Evolutionary conservation across 2,113 vertebrate genomes (phyloP), one percentile per base, ranked within the genome.

Genomic region (Chloropsis hardwickii): DNA sequence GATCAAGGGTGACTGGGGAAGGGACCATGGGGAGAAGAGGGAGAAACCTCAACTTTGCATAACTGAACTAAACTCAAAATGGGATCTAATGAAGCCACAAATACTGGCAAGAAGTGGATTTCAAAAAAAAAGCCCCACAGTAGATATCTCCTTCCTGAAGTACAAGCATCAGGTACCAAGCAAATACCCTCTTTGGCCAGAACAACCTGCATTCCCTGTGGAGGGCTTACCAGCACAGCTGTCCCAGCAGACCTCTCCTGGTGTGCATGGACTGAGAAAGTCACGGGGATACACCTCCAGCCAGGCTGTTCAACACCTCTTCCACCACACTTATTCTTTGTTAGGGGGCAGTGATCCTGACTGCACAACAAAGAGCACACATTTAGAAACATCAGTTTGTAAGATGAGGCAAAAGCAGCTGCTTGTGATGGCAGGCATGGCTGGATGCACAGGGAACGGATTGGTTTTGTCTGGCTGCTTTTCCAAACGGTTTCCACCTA

Each of bases 1-100:
- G 14, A 29, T 28, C 54, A 47, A 44, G 54, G 31, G 31, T 0
- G 0, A 9, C 0, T 45, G 47, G 33, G 54, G 62, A 76, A 85
- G 24, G 27, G 66, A 40, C 31, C 2, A 0, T 6, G 27, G 5
- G 6, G 6, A 5, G 6, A 77, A 77, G 20, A 81, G 12, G 7
- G 33, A 74, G 51, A 81, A 77, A 69, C 12, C 15, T 60, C n/a
- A 77, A 22, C 54, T 65, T 29, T 33, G 25, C 8, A 4, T 22
- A 53, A 48, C 58, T 53, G 42, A 60, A 27, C 27, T 14, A 8
- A 42, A 54, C 12, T 20, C 69, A 28, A 35, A 73, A 42, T 10
- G 65, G 9, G 9, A 47, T 31, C 70, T 69, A n/a, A 62, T 16
- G 42, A 80, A 60, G 76, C 27, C 28, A 12, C 27, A 74, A 66